Conservation (phyloP, 1,140 invertebrate genomes). For the Plutomurus gul region DNA sequence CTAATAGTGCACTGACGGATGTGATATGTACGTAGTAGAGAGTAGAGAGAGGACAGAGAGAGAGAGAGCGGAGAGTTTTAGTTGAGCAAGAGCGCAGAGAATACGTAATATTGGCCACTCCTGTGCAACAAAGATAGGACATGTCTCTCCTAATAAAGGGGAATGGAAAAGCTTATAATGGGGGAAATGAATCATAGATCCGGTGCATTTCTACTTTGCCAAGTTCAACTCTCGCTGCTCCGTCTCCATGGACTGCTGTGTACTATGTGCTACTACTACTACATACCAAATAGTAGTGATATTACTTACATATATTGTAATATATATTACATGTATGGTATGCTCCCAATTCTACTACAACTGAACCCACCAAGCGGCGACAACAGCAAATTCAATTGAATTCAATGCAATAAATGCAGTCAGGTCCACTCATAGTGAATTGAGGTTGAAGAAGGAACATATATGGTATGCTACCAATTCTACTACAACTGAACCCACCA, state of each 20-base stretch:
- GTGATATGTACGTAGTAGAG: not conserved
- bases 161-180: constrained; percentile 16
- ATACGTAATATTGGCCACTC: not conserved
- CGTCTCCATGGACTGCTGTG: not conserved
- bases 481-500: not conserved
- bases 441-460: too few relatives aligned
- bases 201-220: constrained; percentile 29
- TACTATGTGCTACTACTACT: not conserved
- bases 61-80: too few relatives aligned
- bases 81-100: not conserved
- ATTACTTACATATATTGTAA: not conserved
- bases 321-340: not conserved
- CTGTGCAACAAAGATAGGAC: not conserved
- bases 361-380: not conserved
- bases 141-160: constrained; percentile 6
- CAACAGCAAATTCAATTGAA: constrained; percentile 24
- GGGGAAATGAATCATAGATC: constrained; percentile 45
- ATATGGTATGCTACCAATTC: too few relatives aligned
- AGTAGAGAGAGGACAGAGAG: not conserved
- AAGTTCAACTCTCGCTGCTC: not conserved
- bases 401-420: constrained; percentile 16
- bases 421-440: not conserved
- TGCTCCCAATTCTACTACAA: not conserved
- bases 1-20: not conserved
- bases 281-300: too few relatives aligned